A percentile compares a stretch with the other conserved stretches of the same genome.
These are phyloP conservation scores for Ips typographus DNA, from an alignment of 1,140 invertebrate species.

Conservation along the genomic window DNA sequence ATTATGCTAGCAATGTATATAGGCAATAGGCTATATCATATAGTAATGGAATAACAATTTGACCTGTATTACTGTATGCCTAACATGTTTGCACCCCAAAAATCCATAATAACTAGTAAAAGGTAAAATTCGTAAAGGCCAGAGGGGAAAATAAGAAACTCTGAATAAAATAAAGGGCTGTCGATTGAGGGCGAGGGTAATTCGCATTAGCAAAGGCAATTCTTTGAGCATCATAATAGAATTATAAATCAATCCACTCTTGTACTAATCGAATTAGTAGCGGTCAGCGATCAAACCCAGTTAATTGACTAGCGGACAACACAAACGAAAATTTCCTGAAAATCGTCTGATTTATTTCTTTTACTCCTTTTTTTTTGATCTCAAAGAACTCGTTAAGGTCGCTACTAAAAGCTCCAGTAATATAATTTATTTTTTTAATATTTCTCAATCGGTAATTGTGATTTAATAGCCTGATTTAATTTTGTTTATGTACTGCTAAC, in stretches of 20 bases:
- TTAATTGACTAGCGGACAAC: slow-evolving; percentile 41
- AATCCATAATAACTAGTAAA: background rate
- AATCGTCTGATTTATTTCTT: background rate
- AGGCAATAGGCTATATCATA: too few relatives aligned
- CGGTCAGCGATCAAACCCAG: slow-evolving; percentile 42
- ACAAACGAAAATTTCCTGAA: slow-evolving; percentile 11
- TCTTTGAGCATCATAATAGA: slow-evolving; percentile 44
- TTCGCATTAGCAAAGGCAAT: slow-evolving; percentile 38
- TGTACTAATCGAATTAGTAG: slow-evolving; percentile 42
- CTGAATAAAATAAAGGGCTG: slow-evolving; percentile 28
- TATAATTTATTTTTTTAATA: too few relatives aligned
- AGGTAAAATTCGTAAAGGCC: slow-evolving; percentile 29
- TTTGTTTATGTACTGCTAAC: too few relatives aligned
- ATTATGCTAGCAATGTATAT: too few relatives aligned
- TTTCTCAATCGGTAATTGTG: too few relatives aligned
- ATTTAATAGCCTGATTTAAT: too few relatives aligned
- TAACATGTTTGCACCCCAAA: background rate
- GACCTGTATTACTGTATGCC: too few relatives aligned
- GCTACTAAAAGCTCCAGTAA: too few relatives aligned
- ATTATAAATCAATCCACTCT: slow-evolving; percentile 46
- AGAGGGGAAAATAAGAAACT: slow-evolving; percentile 17
- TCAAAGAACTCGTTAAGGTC: too few relatives aligned
- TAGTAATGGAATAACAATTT: too few relatives aligned
- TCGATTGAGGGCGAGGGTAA: slow-evolving; percentile 25
- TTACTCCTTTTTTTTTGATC: too few relatives aligned